Evolutionary conservation across 35 echinoderm and acorn worm species (phyloP).

Genomic region (Holothuria glaberrima): DNA sequence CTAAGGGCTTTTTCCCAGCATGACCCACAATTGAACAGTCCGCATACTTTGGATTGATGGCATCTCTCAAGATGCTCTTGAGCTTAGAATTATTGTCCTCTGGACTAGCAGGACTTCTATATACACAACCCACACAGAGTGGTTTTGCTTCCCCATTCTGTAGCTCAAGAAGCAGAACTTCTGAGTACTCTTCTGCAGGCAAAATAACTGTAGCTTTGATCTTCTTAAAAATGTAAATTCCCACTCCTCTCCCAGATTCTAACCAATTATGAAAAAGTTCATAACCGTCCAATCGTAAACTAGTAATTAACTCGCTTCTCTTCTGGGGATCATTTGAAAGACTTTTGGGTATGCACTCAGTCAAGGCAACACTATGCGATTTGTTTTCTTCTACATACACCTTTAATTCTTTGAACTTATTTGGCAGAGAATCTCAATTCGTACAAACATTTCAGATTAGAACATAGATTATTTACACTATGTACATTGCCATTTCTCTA

Average conservation of each 20-base stretch:
- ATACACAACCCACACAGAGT: slow-evolving; percentile 20
- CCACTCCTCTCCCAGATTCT: not conserved
- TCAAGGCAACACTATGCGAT: not conserved
- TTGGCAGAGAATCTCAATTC: no score
- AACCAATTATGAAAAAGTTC: slow-evolving; percentile 23
- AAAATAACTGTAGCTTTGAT: slow-evolving; percentile 16
- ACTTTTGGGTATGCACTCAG: slow-evolving; percentile 45
- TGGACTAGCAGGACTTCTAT: slow-evolving; percentile 41
- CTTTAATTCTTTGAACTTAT: slow-evolving; percentile 7
- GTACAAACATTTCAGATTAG: no score
- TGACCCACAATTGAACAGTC: slow-evolving; percentile 13
- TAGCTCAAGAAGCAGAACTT: slow-evolving; percentile 3
- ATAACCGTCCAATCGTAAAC: slow-evolving; percentile 30
- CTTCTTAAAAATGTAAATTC: not conserved
- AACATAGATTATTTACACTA: no score
- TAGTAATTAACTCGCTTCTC: not conserved
- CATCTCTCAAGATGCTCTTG: not conserved
- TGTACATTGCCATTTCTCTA: not conserved
- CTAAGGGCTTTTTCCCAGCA: no score
- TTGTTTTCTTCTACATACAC: slow-evolving; percentile 7
- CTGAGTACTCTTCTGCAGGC: not conserved
- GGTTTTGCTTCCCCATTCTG: not conserved
- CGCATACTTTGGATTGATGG: not conserved
- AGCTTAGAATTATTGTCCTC: slow-evolving; percentile 22
- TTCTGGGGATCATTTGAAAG: not conserved